Evolutionary conservation across 2,113 vertebrate species (phyloP).

Genomic region (Oxyruncus cristatus): DNA sequence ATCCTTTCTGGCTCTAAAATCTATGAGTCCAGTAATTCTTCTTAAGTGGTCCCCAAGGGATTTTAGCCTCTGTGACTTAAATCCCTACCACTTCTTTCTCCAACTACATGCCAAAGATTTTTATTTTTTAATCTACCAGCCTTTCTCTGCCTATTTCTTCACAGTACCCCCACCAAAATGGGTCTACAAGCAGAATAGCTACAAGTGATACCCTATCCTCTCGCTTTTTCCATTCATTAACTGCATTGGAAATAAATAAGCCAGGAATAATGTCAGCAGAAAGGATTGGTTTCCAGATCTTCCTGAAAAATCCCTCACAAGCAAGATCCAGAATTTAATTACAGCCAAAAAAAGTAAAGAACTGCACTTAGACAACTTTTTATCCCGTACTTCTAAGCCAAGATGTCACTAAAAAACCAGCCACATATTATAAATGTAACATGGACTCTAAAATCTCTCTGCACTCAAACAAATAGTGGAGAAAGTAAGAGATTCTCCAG

Average conservation of each 20-base stretch:
- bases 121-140: not conserved
- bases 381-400: not conserved
- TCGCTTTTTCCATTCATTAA: not conserved
- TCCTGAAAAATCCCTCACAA: conserved; percentile 10
- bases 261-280: not conserved
- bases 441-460: not conserved
- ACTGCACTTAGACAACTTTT: not conserved
- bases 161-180: not conserved
- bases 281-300: not conserved
- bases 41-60: not conserved
- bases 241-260: not conserved
- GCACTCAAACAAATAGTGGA: not conserved
- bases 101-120: not conserved
- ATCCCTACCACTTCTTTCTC: not conserved
- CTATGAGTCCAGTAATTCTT: conserved; percentile 1
- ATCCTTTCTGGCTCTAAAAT: conserved; percentile 12
- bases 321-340: not conserved
- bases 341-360: not conserved
- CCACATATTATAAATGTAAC: not conserved
- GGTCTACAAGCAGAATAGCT: not conserved
- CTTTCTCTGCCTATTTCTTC: not conserved
- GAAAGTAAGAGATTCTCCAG: not conserved
- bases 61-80: not conserved
- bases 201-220: not conserved
- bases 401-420: conserved; percentile 17